Evolutionary conservation across 2,113 vertebrate genomes (phyloP).

Genomic region (Anthoscopus minutus): DNA sequence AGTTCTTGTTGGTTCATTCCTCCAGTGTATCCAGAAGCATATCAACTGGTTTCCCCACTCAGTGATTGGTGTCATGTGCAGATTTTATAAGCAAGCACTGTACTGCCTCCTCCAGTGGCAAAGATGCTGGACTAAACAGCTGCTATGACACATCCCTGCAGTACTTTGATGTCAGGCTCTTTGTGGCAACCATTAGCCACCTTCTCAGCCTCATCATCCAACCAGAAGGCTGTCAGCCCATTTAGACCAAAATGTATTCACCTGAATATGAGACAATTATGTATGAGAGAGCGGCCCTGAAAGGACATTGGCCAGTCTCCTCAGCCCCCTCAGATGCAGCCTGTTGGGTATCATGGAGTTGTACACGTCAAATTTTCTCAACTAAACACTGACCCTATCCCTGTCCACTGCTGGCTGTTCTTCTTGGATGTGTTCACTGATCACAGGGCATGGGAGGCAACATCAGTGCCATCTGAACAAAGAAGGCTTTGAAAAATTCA

Average conservation of each 20-base stretch:
- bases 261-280: background rate
- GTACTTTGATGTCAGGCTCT: background rate
- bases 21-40: background rate
- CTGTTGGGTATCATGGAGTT: background rate
- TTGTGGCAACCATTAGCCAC: background rate
- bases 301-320: background rate
- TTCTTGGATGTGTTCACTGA: background rate
- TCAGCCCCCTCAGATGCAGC: background rate
- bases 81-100: background rate
- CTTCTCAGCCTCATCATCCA: background rate
- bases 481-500: background rate
- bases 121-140: background rate
- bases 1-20: background rate
- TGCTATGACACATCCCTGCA: background rate
- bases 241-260: background rate
- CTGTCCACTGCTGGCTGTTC: background rate
- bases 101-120: background rate
- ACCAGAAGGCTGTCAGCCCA: background rate
- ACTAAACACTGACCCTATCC: background rate
- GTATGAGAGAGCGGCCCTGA: background rate
- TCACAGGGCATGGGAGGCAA: background rate
- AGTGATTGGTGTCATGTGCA: background rate
- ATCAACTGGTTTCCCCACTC: fast-evolving
- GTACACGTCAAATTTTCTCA: fast-evolving
- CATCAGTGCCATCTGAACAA: background rate